Base-by-base conservation (phyloP, 2,113 vertebrate species). In the Cololabis saira region DNA sequence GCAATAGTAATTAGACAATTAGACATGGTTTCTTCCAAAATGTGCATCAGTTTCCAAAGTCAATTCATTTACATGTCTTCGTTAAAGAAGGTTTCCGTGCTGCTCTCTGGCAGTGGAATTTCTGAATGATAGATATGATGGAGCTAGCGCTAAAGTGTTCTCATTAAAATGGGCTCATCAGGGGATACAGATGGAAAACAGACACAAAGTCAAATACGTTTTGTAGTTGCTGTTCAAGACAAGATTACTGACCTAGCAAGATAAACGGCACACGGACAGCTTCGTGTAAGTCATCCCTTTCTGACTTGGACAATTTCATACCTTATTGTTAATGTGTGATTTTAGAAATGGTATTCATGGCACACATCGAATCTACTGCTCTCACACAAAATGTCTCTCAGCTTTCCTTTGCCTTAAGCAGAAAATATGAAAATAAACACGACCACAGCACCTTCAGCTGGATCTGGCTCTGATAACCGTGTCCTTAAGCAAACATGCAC, bases 71-170 rank as follows among this genome's bases (percentile, higher is more conserved):
- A 48, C 81, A 74, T 81, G 18, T 71, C 42, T 70, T 51, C 56
- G 48, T 59, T 78, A 27, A 37, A 42, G 22, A 43, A 14, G 10
- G 24, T 15, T 64, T 78, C 43, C 69, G 73, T 9, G 80, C 49
- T 70, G 67, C 41, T 70, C 50, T 45, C 48, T 71, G 67, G 55
- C 48, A 24, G n/a, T 5, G 30, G 66, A 53, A 42, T 42, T 71
- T 30, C 59, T 74, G n/a, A 78, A 58, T 56, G 74, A 81, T 69
- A 87, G 54, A 74, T 76, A 58, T 67, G 71, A 67, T 47, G 47
- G 57, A 37, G 37, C 2, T 21, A 75, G 37, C 37, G 70, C 62
- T 74, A 21, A 84, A 78, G 60, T 30, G 17, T 18, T 76, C 33
- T 37, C 33, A 37, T 37, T 37, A 37, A 37, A 37, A 37, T 3